phyloP scores from a whole-genome alignment of 2,888 invertebrate species.

The Catocala fraxini region DNA sequence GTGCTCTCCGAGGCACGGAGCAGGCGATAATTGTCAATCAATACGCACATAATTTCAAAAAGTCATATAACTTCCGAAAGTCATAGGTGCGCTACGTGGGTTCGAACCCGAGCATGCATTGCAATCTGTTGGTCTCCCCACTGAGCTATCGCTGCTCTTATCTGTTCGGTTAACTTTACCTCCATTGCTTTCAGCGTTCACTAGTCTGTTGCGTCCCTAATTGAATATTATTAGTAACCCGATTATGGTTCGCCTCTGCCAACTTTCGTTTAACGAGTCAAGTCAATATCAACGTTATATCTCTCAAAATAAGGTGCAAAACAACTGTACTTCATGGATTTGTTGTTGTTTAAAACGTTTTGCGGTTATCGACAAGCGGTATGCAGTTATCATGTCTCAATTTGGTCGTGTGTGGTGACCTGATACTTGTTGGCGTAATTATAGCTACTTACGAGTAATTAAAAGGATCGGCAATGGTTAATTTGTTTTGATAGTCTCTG shows the following conservation, averaged over 20 bases:
- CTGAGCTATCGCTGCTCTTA: background rate
- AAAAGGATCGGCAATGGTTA: background rate
- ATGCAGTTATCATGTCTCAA: constrained; percentile 26
- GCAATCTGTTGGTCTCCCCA: no score
- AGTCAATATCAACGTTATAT: constrained; percentile 35
- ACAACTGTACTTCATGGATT: constrained; percentile 1
- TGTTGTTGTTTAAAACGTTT: constrained; percentile 18
- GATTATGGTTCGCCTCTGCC: constrained; percentile 40
- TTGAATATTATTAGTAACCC: constrained; percentile 60
- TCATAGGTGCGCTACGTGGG: no score
- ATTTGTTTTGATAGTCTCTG: background rate
- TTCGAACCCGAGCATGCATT: no score
- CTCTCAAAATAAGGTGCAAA: constrained; percentile 14
- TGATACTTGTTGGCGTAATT: constrained; percentile 11
- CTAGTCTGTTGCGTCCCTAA: constrained; percentile 53
- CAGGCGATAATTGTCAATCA: no score
- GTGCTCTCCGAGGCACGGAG: no score
- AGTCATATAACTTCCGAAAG: no score
- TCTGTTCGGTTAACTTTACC: constrained; percentile 25
- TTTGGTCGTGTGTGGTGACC: constrained; percentile 33
- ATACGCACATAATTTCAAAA: no score
- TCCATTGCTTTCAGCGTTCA: constrained; percentile 37
- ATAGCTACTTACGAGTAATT: background rate
- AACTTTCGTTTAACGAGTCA: constrained; percentile 6
- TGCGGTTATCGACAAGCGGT: constrained; percentile 28